These are phyloP conservation scores for Drosophila prosaltans DNA, from an alignment of 1,140 invertebrate genomes.

Conservation along the genomic window DNA sequence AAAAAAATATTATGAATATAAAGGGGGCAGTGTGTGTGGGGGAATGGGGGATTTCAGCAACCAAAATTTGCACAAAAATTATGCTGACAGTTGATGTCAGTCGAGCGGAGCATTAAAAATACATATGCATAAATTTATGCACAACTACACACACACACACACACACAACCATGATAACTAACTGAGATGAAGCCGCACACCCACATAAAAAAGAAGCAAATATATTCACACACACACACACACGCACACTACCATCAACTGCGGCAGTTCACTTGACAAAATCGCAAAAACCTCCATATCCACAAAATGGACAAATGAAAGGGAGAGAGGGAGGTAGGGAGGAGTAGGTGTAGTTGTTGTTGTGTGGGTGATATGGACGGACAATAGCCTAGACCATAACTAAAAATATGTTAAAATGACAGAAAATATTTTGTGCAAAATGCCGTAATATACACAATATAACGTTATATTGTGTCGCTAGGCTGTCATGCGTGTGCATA, in stretches of 20 bases:
- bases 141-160: constrained; percentile 46
- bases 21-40: background rate
- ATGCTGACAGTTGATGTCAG: constrained; percentile 77
- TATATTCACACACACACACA: constrained; percentile 31
- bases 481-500: constrained; percentile 36
- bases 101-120: constrained; percentile 77
- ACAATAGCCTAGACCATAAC: constrained; percentile 49
- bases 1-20: constrained; percentile 17
- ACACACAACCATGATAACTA: constrained; percentile 15
- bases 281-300: constrained; percentile 58
- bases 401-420: constrained; percentile 62
- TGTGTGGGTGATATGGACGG: constrained; percentile 15
- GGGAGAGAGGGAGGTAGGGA: background rate
- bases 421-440: constrained; percentile 69
- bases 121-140: constrained; percentile 78
- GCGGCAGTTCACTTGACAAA: constrained; percentile 72
- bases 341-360: too few relatives aligned
- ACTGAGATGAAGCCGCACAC: constrained; percentile 22
- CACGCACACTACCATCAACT: constrained; percentile 34
- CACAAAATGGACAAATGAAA: constrained; percentile 16
- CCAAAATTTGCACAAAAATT: constrained; percentile 65
- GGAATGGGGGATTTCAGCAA: constrained; percentile 27
- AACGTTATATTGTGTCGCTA: constrained; percentile 30
- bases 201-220: constrained; percentile 28
- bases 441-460: constrained; percentile 58